These are phyloP conservation scores for Pseudomyrmex concolor DNA, from an alignment of 1,140 invertebrate species.

Conservation along the genomic window DNA sequence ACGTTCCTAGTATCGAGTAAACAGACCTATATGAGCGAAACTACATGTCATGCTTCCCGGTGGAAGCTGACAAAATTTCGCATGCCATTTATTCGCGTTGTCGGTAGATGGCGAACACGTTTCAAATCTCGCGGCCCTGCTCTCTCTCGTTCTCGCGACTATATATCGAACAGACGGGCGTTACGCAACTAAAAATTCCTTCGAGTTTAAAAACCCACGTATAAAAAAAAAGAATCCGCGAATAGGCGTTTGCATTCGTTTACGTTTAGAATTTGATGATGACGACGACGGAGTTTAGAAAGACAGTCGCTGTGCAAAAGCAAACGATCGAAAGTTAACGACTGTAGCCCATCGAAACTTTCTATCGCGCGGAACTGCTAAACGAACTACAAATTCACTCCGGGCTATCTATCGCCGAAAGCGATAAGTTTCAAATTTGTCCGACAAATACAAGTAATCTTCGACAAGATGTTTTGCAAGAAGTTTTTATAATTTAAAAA, in stretches of 20 bases:
- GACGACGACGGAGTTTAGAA: neutral
- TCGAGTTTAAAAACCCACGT: constrained; percentile 33
- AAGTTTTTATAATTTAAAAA: neutral
- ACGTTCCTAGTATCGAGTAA: constrained; percentile 61
- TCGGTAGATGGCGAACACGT: constrained; percentile 68
- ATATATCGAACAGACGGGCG: neutral
- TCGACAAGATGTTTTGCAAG: too few species aligned
- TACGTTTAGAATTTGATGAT: neutral
- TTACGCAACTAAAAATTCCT: constrained; percentile 66
- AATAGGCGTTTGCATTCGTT: too few species aligned
- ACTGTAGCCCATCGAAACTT: neutral
- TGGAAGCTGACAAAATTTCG: constrained; percentile 44
- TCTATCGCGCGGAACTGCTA: neutral
- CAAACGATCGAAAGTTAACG: neutral
- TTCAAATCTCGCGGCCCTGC: constrained; percentile 35
- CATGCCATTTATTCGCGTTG: constrained; percentile 58
- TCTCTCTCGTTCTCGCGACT: neutral
- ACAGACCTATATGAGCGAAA: constrained; percentile 55
- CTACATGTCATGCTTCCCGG: constrained; percentile 38
- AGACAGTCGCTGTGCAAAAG: neutral
- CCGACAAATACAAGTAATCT: neutral
- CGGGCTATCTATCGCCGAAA: neutral
- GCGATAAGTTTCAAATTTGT: neutral
- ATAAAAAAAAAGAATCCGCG: constrained; percentile 13
- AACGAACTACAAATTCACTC: neutral